Conservation (phyloP, 2,113 vertebrate species). For the Nibea albiflora region DNA sequence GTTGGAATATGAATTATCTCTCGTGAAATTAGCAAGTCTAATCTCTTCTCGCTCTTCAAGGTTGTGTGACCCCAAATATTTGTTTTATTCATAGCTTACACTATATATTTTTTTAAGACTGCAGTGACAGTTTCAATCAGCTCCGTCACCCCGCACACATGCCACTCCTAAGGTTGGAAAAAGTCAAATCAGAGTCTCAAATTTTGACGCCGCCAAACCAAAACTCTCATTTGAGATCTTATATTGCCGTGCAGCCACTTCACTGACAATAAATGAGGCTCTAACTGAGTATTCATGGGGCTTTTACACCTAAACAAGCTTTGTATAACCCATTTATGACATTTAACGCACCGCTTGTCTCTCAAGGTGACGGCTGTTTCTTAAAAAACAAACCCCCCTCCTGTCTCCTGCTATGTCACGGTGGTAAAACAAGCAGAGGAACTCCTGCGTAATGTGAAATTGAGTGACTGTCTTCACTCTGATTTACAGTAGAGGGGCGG, state of each 20-base stretch:
- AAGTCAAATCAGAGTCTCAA: conserved; percentile 14
- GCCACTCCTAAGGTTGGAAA: neutral
- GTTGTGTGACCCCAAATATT: conserved; percentile 2
- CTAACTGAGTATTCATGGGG: conserved; percentile 14
- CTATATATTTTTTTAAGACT: neutral
- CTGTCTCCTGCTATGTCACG: neutral
- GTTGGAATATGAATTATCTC: conserved; percentile 21
- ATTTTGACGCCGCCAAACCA: conserved; percentile 13
- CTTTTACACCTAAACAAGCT: conserved; percentile 13
- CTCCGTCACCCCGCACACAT: neutral
- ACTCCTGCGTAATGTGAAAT: neutral
- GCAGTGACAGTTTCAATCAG: conserved; percentile 7
- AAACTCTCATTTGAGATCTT: conserved; percentile 22
- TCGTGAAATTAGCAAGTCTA: conserved; percentile 29
- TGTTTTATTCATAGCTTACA: conserved; percentile 27
- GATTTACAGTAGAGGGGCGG: conserved; percentile 36
- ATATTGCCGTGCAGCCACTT: conserved; percentile 7
- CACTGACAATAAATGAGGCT: conserved; percentile 15
- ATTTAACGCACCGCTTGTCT: conserved; percentile 38
- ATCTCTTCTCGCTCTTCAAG: neutral
- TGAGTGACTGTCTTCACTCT: conserved; percentile 31
- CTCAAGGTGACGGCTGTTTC: conserved; percentile 34
- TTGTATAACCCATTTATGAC: conserved; percentile 23
- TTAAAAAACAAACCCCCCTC: conserved; percentile 8
- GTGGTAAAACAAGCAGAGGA: neutral